phyloP scores from a whole-genome alignment of 2,888 invertebrate species.

The Mythimna albipuncta region DNA sequence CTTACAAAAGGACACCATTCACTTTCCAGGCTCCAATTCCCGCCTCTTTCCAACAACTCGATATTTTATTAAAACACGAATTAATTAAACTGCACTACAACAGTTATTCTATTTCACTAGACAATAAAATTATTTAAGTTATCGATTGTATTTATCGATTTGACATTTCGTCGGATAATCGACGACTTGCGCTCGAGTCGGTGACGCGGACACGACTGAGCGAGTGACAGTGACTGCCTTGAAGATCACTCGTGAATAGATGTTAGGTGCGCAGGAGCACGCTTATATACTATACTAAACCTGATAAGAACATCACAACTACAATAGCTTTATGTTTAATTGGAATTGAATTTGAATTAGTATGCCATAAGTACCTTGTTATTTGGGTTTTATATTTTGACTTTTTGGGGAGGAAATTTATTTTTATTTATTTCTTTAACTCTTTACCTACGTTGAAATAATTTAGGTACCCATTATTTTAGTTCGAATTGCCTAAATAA shows the following conservation, averaged over 20 bases:
- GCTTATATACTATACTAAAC: slow-evolving; percentile 57
- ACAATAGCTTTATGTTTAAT: slow-evolving; percentile 30
- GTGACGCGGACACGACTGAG: slow-evolving; percentile 49
- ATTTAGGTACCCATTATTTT: neutral
- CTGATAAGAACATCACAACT: slow-evolving; percentile 53
- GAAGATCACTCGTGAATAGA: slow-evolving; percentile 57
- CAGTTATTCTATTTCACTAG: slow-evolving; percentile 29
- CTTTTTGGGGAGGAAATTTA: too few relatives aligned
- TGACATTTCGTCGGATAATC: slow-evolving; percentile 40
- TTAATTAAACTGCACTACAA: slow-evolving; percentile 19
- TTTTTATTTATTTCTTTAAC: neutral
- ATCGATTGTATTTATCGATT: slow-evolving; percentile 54
- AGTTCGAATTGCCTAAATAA: neutral
- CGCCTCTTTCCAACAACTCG: slow-evolving; percentile 18
- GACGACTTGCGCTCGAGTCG: slow-evolving; percentile 53
- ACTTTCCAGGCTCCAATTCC: slow-evolving; percentile 39
- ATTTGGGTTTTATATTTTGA: neutral
- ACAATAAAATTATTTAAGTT: slow-evolving; percentile 22
- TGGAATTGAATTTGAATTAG: slow-evolving; percentile 19
- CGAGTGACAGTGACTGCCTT: slow-evolving; percentile 58
- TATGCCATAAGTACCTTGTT: neutral
- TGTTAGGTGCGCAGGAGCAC: slow-evolving; percentile 50
- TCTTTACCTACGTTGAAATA: neutral
- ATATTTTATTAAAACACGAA: slow-evolving; percentile 9
- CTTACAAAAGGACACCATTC: slow-evolving; percentile 61